Evolutionary conservation across 2,888 invertebrate species (phyloP), one percentile per base, ranked within the genome.

Genomic region (Trisateles emortualis): DNA sequence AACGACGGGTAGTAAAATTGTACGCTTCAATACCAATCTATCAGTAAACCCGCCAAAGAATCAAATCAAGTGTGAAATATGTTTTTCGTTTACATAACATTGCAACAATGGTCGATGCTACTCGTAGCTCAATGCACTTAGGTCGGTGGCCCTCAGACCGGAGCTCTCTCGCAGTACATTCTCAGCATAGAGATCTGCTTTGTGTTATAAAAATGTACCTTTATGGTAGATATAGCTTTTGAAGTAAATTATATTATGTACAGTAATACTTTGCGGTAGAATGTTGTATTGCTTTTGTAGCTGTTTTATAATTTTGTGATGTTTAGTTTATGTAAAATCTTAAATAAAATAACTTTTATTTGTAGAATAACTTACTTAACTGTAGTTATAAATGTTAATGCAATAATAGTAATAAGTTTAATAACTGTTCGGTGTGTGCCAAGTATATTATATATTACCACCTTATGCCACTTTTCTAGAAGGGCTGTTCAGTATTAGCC

Each of bases 71-170:
- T 53, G 52, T 17, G 55, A 55, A 58, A 52, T 38, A 51, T 54
- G 40, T 51, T 40, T 32, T 44, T 22, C 52, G 55, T 59, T 69
- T 57, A 67, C 57, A 57, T 69, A 56, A 59, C 45, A 30, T 32
- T 60, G 48, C 44, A 55, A 54, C 43, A 54, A 43, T 45, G 32
- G 52, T 49, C 47, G 50, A 46, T 2, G 47, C 32, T 16, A n/a
- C n/a, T n/a, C n/a, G n/a, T n/a, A 65, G 50, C 62, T 58, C 69
- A 65, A 67, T 72, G 75, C 68, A 74, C 72, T 53, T 59, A 64
- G 83, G 77, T 82, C 78, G 59, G 51, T 66, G 78, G 68, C 73
- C 81, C 65, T 67, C 54, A 46, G 66, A 65, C 53, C 72, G 56
- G 69, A 73, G 72, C 70, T 59, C 72, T 64, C 52, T 66, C 52